Evolutionary conservation across 2,888 invertebrate species (phyloP), one percentile per base, ranked within the genome.

Genomic region (Nezara viridula): DNA sequence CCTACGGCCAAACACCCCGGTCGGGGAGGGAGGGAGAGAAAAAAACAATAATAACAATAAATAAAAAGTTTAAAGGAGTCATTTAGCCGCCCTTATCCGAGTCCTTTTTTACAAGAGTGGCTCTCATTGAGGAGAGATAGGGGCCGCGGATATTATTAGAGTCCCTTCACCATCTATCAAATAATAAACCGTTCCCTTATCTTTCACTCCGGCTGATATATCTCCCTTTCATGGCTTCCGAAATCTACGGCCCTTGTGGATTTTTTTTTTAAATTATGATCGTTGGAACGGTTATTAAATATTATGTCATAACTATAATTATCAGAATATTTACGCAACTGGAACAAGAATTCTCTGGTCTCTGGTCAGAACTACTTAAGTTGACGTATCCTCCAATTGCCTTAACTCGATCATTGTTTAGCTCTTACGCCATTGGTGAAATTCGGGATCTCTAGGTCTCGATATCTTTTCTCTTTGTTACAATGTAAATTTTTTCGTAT

Each of bases 31-130:
- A 0, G n/a, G 19, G 7, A 40, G 21, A 44, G n/a, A 4, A 81
- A 77, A n/a, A 47, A 81, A 81, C 77, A 81, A 81, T 81, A 81
- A 81, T 81, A 81, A 81, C 81, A 81, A 81, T 81, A 81, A 81
- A 81, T 81, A 81, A 81, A 47, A 81, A 81, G 40, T 44, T n/a
- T 81, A 81, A 81, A 81, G 81, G 81, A 81, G 81, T 81, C 47
- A 81, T 81, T 81, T 81, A 81, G 44, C 81, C 7, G 10, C n/a
- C 44, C 81, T 77, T 73, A 73, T 73, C 73, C 73, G 73, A 73
- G 73, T 37, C 19, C 37, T 77, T 77, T 77, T 77, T 77, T 77
- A 40, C 40, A 40, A 37, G 77, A 40, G 24, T 7, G 1, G 14
- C 44, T n/a, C 81, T 44, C 81, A 81, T 81, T 81, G 81, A 44